Evolutionary conservation across 2,888 invertebrate genomes (phyloP), one percentile per base, ranked within the genome.

Genomic region (Pteria penguin): DNA sequence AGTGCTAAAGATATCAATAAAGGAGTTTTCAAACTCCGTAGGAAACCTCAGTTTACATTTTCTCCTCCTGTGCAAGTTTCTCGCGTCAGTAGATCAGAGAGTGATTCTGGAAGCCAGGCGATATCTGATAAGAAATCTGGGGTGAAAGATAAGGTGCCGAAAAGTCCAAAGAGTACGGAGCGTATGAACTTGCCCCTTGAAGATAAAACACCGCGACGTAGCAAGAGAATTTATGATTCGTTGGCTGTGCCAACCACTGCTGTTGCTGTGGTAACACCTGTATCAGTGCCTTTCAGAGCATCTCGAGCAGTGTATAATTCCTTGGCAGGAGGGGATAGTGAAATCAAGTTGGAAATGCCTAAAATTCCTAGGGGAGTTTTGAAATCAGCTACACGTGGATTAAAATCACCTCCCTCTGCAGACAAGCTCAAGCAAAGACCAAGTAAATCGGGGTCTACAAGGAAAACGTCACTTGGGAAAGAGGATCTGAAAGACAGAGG

Each of bases 151-250:
- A 71, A 76, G 70, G 5, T 69, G 67, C 24, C 26, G 60, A 14
- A 75, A 75, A 24, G 70, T 52, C 54, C 58, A n/a, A 58, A 66
- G 74, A 54, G 61, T 14, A 70, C 58, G 33, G 36, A 33, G 14
- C 18, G 52, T 61, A 60, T 52, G n/a, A 22, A 72, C 14, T 55
- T 63, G 14, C 63, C 58, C 54, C 60, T 36, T 14, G 18, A 27
- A 57, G 65, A 62, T 8, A 72, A 26, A 72, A 24, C 27, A 26
- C 27, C 29, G 4, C 29, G 68, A 22, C 54, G 68, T 14, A 68
- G 68, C 52, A 45, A 55, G n/a, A 68, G 68, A 32, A 68, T 68
- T 14, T 68, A 68, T 32, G 52, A 68, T 24, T 68, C 68, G 0
- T 57, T 68, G 3, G 32, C 29, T 32, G 58, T 55, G 0, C 65